Conservation (phyloP, 2,888 invertebrate species). For the Pomacea canaliculata region DNA sequence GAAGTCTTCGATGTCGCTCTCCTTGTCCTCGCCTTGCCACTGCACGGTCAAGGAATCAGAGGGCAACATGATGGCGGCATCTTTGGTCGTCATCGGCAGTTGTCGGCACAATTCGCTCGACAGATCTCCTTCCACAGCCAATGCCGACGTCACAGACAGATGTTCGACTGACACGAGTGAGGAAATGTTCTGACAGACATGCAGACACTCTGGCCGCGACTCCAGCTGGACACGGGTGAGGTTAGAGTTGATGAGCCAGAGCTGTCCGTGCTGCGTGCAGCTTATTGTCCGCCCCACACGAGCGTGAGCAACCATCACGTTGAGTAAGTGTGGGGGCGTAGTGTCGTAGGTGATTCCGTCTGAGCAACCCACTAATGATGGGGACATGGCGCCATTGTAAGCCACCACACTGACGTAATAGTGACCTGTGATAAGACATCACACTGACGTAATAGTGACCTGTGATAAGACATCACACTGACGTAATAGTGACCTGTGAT, state of each 20-base stretch:
- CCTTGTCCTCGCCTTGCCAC: conserved; percentile 33
- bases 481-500: too few species aligned
- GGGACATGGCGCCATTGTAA: conserved; percentile 47
- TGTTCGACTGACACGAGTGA: not conserved
- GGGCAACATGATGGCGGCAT: conserved; percentile 34
- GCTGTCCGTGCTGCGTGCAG: conserved; percentile 17
- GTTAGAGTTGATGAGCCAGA: conserved; percentile 30
- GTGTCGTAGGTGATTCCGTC: conserved; percentile 46
- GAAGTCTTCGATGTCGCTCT: conserved; percentile 39
- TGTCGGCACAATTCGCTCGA: conserved; percentile 28
- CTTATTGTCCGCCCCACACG: conserved; percentile 1
- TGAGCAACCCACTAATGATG: conserved; percentile 47
- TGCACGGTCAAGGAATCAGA: conserved; percentile 36
- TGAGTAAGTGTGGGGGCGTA: conserved; percentile 16
- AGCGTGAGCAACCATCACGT: conserved; percentile 6
- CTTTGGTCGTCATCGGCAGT: conserved; percentile 22
- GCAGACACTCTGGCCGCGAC: conserved; percentile 2
- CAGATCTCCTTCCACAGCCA: conserved; percentile 20
- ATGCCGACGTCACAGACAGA: not conserved
- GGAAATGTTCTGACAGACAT: conserved; percentile 6
- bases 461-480: too few species aligned
- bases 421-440: conserved; percentile 27
- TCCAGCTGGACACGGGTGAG: conserved; percentile 21
- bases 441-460: too few species aligned
- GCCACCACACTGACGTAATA: conserved; percentile 47